Conservation (phyloP, 2,113 vertebrate species). For the Oreochromis tanganicae region DNA sequence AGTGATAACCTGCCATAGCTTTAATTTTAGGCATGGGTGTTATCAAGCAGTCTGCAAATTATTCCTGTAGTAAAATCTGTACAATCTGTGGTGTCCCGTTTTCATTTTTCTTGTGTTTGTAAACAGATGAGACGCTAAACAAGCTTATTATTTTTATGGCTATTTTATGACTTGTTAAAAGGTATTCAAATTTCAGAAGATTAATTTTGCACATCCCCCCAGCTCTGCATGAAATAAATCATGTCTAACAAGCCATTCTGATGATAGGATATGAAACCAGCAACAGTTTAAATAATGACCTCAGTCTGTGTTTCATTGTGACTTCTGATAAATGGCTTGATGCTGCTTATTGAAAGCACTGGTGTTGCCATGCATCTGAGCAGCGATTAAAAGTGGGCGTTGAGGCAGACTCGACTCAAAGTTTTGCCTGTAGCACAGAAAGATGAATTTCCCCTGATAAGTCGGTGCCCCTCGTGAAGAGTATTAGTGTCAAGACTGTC, state of each 20-base stretch:
- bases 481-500: constrained; percentile 34
- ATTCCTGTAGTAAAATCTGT: background rate
- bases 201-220: background rate
- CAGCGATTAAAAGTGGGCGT: constrained; percentile 8
- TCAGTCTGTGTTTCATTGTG: background rate
- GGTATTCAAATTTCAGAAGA: background rate
- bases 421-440: constrained; percentile 15
- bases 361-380: background rate
- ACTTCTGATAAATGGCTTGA: background rate
- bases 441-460: constrained; percentile 41
- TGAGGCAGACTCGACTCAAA: background rate
- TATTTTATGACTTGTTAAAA: background rate
- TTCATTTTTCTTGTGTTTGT: background rate
- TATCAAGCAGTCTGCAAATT: background rate
- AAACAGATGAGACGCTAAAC: background rate
- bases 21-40: background rate
- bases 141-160: background rate
- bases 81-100: background rate
- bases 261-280: background rate
- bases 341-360: background rate
- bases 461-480: constrained; percentile 32
- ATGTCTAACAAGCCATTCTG: background rate
- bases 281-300: background rate
- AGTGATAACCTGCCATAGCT: background rate
- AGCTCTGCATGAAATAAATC: background rate